Conservation (phyloP, 2,888 invertebrate genomes). For the Nipponacmea schrenckii region DNA sequence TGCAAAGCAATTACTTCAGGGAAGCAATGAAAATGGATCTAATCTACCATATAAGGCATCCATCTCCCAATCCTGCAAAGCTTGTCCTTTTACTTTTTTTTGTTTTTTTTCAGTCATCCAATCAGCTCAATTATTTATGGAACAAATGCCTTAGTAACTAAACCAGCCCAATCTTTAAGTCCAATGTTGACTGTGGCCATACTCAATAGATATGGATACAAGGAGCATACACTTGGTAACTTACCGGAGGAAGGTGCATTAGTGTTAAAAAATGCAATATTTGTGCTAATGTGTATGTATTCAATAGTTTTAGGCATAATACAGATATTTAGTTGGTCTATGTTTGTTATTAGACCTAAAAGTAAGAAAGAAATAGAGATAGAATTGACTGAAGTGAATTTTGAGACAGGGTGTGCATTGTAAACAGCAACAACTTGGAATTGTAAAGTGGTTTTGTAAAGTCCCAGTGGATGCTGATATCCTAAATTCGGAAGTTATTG, state of each 20-base stretch:
- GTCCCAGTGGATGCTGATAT: too few species aligned
- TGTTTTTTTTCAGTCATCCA: constrained; percentile 56
- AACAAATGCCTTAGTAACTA: constrained; percentile 62
- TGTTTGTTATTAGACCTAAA: neutral
- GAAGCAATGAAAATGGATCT: too few species aligned
- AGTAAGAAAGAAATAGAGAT: neutral
- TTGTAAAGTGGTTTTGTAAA: too few species aligned
- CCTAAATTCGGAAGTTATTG: too few species aligned
- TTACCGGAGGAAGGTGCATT: constrained; percentile 21
- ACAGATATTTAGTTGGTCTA: constrained; percentile 53
- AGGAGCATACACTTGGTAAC: constrained; percentile 34
- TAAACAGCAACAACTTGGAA: too few species aligned
- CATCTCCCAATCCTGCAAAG: too few species aligned
- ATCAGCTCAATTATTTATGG: constrained; percentile 64
- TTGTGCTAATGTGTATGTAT: constrained; percentile 46
- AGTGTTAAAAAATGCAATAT: constrained; percentile 49
- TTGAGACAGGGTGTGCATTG: too few species aligned
- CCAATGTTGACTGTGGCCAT: constrained; percentile 63
- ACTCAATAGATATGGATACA: constrained; percentile 58
- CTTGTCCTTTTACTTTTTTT: too few species aligned
- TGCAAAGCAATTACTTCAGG: too few species aligned
- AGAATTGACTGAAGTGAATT: too few species aligned
- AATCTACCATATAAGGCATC: too few species aligned
- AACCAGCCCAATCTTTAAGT: constrained; percentile 62
- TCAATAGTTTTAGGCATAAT: constrained; percentile 48